These are phyloP conservation scores for Cephalophus harveyi DNA, from an alignment of 2,113 vertebrate species.

Conservation along the genomic window DNA sequence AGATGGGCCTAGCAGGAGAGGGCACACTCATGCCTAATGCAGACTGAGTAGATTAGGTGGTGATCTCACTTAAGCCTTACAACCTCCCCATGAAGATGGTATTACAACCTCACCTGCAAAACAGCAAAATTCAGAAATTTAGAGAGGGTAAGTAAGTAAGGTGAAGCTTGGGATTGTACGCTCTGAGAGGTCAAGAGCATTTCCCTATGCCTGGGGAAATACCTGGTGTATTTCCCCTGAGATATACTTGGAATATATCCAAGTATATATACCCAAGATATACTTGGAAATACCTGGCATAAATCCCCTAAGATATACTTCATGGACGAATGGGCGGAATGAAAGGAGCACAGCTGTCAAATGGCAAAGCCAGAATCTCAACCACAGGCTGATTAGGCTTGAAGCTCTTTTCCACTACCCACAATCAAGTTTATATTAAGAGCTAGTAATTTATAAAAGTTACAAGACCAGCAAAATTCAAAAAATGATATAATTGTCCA, in stretches of 20 bases:
- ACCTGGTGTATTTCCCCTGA: not conserved
- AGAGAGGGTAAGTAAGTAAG: not conserved
- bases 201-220: not conserved
- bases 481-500: constrained; percentile 39
- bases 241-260: not conserved
- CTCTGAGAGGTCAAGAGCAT: not conserved
- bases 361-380: not conserved
- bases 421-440: constrained; percentile 50
- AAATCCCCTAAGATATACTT: not conserved
- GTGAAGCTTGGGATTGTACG: no score
- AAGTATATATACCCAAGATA: no score
- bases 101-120: not conserved
- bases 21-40: not conserved
- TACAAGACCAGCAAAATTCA: constrained; percentile 53
- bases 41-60: not conserved
- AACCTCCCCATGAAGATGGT: not conserved
- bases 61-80: not conserved
- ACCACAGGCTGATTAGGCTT: not conserved
- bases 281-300: no score
- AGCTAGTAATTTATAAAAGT: constrained; percentile 41
- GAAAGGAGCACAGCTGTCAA: not conserved
- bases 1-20: not conserved
- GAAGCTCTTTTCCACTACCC: not conserved
- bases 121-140: not conserved
- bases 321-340: not conserved